phyloP scores from a whole-genome alignment of 2,797 vertebrate species.

The Sebastes trivittatus region DNA sequence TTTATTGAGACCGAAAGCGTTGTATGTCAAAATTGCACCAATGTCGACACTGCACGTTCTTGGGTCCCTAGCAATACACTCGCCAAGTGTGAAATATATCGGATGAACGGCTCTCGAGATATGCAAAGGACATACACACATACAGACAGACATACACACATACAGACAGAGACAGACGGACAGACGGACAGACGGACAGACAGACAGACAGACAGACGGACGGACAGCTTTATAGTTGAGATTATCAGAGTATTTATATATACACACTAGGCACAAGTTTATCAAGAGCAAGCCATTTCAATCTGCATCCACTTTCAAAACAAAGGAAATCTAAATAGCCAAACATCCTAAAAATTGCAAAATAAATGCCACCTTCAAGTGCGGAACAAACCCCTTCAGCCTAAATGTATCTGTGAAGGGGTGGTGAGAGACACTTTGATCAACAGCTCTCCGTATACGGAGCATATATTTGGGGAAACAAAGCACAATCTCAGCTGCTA shows the following conservation, averaged over 20 bases:
- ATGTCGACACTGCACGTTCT: background rate
- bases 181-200: background rate
- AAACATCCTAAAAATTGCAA: slow-evolving; percentile 31
- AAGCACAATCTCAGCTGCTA: slow-evolving; percentile 81
- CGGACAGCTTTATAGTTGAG: background rate
- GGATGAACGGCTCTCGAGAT: background rate
- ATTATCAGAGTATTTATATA: slow-evolving; percentile 16
- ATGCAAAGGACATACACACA: background rate
- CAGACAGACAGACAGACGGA: background rate
- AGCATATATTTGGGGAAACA: slow-evolving; percentile 79
- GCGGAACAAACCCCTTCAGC: slow-evolving; percentile 38
- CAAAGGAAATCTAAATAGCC: background rate
- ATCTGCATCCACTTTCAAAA: slow-evolving; percentile 1
- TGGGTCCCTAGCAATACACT: background rate
- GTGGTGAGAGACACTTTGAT: slow-evolving; percentile 69
- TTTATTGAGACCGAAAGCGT: background rate
- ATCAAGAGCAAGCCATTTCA: slow-evolving; percentile 32
- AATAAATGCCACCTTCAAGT: slow-evolving; percentile 50
- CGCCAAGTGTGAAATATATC: background rate
- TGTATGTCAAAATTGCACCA: background rate
- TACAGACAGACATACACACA: background rate
- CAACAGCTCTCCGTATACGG: slow-evolving; percentile 64
- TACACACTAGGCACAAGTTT: background rate
- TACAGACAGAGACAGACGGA: background rate
- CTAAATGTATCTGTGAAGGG: slow-evolving; percentile 24